Conservation (phyloP, 2,113 vertebrate species). For the Sebastes schlegelii region DNA sequence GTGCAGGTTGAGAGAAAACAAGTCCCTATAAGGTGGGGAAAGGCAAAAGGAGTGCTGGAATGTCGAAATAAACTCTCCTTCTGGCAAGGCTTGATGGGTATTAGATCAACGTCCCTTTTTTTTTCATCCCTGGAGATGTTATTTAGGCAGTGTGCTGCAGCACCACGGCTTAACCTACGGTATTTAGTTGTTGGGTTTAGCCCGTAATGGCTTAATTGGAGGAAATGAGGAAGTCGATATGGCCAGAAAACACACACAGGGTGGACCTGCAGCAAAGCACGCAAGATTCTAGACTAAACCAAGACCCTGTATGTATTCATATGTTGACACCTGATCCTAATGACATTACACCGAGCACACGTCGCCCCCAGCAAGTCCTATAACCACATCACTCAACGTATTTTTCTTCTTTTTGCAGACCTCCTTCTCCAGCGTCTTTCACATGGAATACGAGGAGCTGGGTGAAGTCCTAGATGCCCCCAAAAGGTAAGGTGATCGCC, state of each 20-base stretch:
- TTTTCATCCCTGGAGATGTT: slow-evolving; percentile 44
- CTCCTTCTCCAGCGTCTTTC: slow-evolving; percentile 96
- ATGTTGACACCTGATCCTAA: slow-evolving; percentile 44
- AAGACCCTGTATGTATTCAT: background rate
- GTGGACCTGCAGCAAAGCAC: slow-evolving; percentile 4
- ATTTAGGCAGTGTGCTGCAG: slow-evolving; percentile 2
- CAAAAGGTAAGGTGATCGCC: slow-evolving; percentile 87
- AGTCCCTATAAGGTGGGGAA: slow-evolving; percentile 79
- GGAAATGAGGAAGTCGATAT: slow-evolving; percentile 32
- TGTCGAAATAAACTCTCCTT: slow-evolving; percentile 74
- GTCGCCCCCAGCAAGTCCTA: background rate
- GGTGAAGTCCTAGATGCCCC: slow-evolving; percentile 81
- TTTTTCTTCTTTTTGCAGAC: slow-evolving; percentile 83
- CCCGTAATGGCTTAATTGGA: slow-evolving; percentile 52
- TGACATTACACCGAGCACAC: slow-evolving; percentile 23
- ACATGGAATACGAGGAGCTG: slow-evolving; percentile 94
- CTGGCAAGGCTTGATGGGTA: slow-evolving; percentile 62
- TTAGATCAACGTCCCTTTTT: slow-evolving; percentile 69
- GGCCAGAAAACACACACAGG: slow-evolving; percentile 15
- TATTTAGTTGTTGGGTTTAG: slow-evolving; percentile 21
- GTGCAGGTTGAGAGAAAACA: slow-evolving; percentile 72
- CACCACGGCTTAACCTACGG: background rate
- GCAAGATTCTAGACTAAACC: background rate
- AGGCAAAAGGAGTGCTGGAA: slow-evolving; percentile 61
- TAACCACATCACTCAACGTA: background rate